Percentiles rank a stretch among this genome's conserved stretches.
phyloP scores from a whole-genome alignment of 2,888 invertebrate species.

The Scaptomyza parva region DNA sequence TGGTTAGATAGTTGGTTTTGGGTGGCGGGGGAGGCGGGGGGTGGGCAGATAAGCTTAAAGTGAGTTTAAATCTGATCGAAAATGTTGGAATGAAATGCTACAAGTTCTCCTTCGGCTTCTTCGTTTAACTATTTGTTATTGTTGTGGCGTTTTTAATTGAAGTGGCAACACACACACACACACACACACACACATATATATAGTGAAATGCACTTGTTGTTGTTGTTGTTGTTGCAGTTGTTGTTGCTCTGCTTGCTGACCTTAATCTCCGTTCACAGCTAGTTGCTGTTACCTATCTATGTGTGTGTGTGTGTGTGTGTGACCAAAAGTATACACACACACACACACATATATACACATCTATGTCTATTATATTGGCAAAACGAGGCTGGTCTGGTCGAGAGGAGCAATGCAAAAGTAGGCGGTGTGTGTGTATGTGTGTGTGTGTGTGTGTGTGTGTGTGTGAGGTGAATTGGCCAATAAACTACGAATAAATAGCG shows the following conservation, averaged over 20 bases:
- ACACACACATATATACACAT: neutral
- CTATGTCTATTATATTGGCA: neutral
- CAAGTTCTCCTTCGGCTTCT: neutral
- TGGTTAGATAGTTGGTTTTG: neutral
- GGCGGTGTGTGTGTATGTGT: no score
- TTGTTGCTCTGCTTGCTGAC: constrained; percentile 35
- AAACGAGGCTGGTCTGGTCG: neutral
- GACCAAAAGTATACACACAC: constrained; percentile 1
- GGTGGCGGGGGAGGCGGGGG: neutral
- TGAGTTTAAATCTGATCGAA: no score
- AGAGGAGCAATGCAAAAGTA: neutral
- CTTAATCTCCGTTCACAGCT: constrained; percentile 39
- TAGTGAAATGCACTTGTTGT: constrained; percentile 10
- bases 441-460: no score
- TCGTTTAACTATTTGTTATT: neutral
- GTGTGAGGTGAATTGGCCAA: constrained; percentile 29
- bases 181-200: neutral
- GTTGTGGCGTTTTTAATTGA: constrained; percentile 17
- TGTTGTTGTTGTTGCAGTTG: constrained; percentile 9
- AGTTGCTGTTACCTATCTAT: constrained; percentile 15
- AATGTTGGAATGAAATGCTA: neutral
- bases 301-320: neutral
- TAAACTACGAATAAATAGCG: constrained; percentile 36
- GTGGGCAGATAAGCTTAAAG: no score
- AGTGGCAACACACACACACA: no score